phyloP scores from a whole-genome alignment of 2,113 vertebrate genomes.

The Scalopus aquaticus region DNA sequence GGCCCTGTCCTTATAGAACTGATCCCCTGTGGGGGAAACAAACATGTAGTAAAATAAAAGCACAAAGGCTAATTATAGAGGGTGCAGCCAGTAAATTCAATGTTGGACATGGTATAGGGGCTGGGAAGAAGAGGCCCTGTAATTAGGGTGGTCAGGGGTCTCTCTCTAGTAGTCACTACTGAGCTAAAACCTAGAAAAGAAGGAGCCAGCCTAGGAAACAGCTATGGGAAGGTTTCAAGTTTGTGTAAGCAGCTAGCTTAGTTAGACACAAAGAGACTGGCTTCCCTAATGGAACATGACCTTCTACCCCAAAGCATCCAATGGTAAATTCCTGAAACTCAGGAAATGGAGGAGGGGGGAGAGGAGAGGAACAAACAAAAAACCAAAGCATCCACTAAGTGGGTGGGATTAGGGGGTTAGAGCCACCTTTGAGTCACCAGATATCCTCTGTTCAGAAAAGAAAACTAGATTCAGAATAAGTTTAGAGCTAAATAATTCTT shows the following conservation, averaged over 20 bases:
- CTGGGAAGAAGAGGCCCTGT: not conserved
- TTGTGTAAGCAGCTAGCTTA: not conserved
- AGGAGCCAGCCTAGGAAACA: not conserved
- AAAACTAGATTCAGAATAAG: not conserved
- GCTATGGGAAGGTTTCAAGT: not conserved
- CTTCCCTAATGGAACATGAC: not conserved
- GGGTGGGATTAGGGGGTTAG: fast-evolving
- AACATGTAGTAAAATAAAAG: not conserved
- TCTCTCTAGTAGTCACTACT: not conserved
- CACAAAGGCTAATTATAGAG: not conserved
- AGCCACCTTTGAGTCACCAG: not conserved
- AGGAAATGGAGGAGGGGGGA: not conserved
- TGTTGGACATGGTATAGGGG: not conserved
- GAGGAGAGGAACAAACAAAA: too few species aligned
- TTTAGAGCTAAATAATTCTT: not conserved
- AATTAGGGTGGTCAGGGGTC: not conserved
- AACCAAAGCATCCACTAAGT: not conserved
- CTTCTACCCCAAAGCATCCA: not conserved
- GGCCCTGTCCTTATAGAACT: not conserved
- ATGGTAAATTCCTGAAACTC: not conserved
- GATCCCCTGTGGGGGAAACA: not conserved
- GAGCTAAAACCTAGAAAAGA: not conserved
- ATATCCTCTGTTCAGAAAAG: not conserved
- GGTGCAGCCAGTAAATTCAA: not conserved
- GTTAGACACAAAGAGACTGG: not conserved